phyloP scores from a whole-genome alignment of 2,888 invertebrate genomes.

The Tetropium fuscum region DNA sequence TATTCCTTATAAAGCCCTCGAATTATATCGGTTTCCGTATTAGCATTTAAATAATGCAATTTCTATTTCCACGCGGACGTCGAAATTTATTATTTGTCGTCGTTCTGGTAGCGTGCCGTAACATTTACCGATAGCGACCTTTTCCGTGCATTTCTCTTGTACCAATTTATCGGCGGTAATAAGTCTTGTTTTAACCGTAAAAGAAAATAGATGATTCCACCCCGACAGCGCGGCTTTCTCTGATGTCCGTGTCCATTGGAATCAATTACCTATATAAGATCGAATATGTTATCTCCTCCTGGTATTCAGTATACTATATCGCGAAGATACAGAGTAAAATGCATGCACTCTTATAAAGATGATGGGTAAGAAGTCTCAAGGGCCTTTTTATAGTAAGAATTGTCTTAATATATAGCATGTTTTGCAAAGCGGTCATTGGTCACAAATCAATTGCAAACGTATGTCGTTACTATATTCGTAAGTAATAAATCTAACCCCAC shows the following conservation, averaged over 20 bases:
- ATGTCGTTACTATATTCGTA: too few species aligned
- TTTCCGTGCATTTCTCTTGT: constrained; percentile 19
- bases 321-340: too few species aligned
- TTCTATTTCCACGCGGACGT: constrained; percentile 11
- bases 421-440: too few species aligned
- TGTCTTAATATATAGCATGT: too few species aligned
- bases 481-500: too few species aligned
- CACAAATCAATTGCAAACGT: too few species aligned
- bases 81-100: constrained; percentile 11
- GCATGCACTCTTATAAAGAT: too few species aligned
- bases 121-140: constrained; percentile 29
- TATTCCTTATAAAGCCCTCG: not conserved
- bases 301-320: too few species aligned
- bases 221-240: constrained; percentile 29
- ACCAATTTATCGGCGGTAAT: constrained; percentile 30
- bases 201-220: constrained; percentile 32
- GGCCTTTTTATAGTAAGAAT: too few species aligned
- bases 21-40: not conserved
- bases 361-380: too few species aligned
- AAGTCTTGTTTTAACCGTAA: constrained; percentile 29
- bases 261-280: too few species aligned
- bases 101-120: constrained; percentile 19
- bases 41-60: constrained; percentile 1
- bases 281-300: too few species aligned
- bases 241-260: constrained; percentile 24